A percentile compares a stretch with the other conserved stretches of the same genome.
Conservation (phyloP, 1,140 invertebrate genomes). For the Brachionus manjavacas region DNA sequence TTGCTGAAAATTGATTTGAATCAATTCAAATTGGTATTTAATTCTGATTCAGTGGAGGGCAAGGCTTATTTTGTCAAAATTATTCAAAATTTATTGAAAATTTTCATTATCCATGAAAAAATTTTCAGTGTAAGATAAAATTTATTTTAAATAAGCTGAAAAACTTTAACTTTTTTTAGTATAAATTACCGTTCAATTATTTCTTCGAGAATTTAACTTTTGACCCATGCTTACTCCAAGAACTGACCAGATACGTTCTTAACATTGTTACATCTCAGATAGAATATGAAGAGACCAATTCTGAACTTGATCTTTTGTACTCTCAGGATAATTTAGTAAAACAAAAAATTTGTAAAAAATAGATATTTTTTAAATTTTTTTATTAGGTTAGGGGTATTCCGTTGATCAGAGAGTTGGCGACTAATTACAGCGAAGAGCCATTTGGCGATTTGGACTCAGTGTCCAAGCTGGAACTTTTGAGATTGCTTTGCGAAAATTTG, state of each 20-base stretch:
- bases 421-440: neutral
- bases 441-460: neutral
- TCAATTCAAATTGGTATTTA: neutral
- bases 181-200: neutral
- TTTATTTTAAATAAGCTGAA: neutral
- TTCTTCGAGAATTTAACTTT: neutral
- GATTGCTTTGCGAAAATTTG: neutral
- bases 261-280: neutral
- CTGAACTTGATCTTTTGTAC: neutral
- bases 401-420: neutral
- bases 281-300: neutral
- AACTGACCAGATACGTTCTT: neutral
- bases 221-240: constrained; percentile 11
- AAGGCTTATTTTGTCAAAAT: neutral
- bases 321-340: neutral
- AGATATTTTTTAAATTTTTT: neutral
- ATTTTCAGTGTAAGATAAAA: neutral
- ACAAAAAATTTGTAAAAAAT: neutral
- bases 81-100: neutral
- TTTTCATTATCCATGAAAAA: neutral
- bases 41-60: neutral
- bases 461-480: neutral
- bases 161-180: too few species aligned
- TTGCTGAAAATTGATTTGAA: neutral
- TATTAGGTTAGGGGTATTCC: neutral